A percentile compares a stretch with the other conserved stretches of the same genome.
Conservation (phyloP, 2,888 invertebrate species). For the Aricia artaxerxes region DNA sequence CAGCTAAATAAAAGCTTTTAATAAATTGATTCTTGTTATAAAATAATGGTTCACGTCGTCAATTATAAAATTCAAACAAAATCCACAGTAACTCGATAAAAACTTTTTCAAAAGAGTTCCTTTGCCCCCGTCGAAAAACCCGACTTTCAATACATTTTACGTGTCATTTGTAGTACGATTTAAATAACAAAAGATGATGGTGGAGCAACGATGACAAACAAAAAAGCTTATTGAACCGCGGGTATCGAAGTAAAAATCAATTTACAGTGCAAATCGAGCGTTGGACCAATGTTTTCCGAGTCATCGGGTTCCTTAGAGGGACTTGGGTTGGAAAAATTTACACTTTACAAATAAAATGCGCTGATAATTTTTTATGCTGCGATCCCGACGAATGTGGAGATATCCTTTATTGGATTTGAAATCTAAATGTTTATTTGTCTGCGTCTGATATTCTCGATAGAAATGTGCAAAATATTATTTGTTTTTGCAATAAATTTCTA, state of each 20-base stretch:
- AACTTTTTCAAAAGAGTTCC: not conserved
- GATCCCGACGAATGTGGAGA: not conserved
- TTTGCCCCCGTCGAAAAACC: not conserved
- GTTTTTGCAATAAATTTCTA: too few relatives aligned
- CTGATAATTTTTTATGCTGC: not conserved
- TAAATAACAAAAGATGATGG: conserved; percentile 22
- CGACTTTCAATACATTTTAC: conserved; percentile 13
- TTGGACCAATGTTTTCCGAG: conserved; percentile 73
- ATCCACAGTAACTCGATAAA: not conserved
- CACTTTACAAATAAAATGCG: conserved; percentile 36
- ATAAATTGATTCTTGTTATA: not conserved
- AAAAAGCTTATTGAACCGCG: conserved; percentile 46
- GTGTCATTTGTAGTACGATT: conserved; percentile 10
- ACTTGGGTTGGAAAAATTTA: conserved; percentile 68
- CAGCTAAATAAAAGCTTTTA: not conserved
- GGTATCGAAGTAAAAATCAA: conserved; percentile 71
- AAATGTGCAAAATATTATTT: not conserved
- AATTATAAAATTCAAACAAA: not conserved
- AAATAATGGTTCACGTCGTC: not conserved
- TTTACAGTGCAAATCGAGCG: conserved; percentile 77
- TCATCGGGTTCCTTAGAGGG: conserved; percentile 66
- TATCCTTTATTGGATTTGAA: not conserved
- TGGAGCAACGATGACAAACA: conserved; percentile 49
- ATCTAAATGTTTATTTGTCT: conserved; percentile 10
- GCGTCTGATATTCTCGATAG: not conserved